Base-by-base conservation (phyloP, 2,888 invertebrate genomes). In the Sphecodes monilicornis region DNA sequence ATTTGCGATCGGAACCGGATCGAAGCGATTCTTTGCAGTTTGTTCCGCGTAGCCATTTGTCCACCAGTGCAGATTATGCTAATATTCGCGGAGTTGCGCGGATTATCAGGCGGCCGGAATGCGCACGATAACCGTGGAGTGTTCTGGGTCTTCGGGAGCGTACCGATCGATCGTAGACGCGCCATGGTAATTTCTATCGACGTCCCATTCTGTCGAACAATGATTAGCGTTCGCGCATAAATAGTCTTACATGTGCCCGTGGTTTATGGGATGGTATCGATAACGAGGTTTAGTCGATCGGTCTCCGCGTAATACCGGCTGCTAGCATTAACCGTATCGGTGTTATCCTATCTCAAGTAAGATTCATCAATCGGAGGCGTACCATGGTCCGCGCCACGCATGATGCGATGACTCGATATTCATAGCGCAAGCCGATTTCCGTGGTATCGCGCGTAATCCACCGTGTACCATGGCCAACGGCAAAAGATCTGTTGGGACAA, bases 1-100 rank as follows among this genome's bases (percentile, higher is more conserved):
- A 82, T 87, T 80, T 79, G 76, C 76, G 77, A 85, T 85, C 72
- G 79, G 80, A 57, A 64, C 54, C 46, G 82, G 70, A 72, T 76
- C 81, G 87, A 85, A 82, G 87, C 88, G 79, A 82, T 89, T 89
- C 86, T 84, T 83, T 81, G 13, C 29, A 10, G 36, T 22, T 36
- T 57, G 29, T 50, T 76, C 57, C 64, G 22, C 29, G 60, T 54
- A 32, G 32, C 76, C 71, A 18, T 39, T 43, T 29, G 36, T 69
- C 10, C 22, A n/a, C 11, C 69, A n/a, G 76, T 26, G 64, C 86
- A 84, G 82, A 89, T 89, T 89, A 89, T 87, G 89, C 87, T 88
- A 88, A 89, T 89, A 85, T 84, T 78, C 82, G 73, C 75, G 32
- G 82, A 78, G 80, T 82, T 75, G 82, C 77, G 57, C 50, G 82